These are phyloP conservation scores for Poeciliopsis infans DNA, from an alignment of 2,797 vertebrate species.

Conservation along the genomic window DNA sequence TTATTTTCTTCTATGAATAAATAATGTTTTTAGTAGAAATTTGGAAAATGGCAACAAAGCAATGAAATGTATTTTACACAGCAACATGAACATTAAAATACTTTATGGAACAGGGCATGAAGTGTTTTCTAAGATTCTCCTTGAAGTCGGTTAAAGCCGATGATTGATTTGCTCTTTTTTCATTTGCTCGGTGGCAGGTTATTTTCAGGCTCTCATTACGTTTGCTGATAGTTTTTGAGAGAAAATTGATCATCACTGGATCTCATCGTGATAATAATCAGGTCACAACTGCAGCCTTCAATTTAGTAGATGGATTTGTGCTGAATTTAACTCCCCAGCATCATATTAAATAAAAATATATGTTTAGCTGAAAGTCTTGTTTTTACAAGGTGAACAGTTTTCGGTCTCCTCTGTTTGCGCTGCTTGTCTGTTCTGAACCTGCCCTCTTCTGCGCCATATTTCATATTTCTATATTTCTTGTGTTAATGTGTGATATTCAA, in stretches of 20 bases:
- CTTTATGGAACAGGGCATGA: neutral
- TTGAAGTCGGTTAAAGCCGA: neutral
- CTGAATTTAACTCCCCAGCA: neutral
- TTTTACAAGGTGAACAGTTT: neutral
- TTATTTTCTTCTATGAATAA: too few relatives aligned
- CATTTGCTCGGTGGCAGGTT: neutral
- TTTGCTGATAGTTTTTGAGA: slow-evolving; percentile 1
- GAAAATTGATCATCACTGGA: neutral
- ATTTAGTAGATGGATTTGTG: neutral
- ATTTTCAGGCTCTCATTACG: neutral
- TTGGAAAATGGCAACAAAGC: too few relatives aligned
- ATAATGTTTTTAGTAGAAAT: neutral
- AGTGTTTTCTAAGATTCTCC: neutral
- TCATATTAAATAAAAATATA: neutral
- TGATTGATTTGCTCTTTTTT: neutral
- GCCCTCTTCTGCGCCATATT: neutral
- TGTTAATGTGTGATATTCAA: neutral
- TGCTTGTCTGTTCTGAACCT: neutral
- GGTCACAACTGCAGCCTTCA: neutral
- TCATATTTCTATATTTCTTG: neutral
- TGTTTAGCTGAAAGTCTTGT: neutral
- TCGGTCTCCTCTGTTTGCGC: neutral
- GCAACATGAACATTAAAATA: neutral
- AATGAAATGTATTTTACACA: neutral
- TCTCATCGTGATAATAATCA: neutral